These are phyloP conservation scores for Micrastur ruficollis DNA, from an alignment of 2,797 vertebrate species.

Conservation along the genomic window DNA sequence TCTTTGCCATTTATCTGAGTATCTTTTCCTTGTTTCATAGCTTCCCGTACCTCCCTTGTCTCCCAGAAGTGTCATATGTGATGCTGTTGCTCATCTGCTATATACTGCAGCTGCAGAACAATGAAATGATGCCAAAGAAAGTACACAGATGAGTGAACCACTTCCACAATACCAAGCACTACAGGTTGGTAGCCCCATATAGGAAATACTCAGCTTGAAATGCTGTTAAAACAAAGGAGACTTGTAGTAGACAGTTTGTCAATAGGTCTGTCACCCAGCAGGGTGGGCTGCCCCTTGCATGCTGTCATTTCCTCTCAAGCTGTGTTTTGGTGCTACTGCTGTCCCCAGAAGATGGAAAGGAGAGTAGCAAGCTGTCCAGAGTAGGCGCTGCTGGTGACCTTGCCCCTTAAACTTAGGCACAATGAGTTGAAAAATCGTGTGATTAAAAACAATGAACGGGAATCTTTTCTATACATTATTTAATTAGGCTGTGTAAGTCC, in stretches of 20 bases:
- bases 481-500: background rate
- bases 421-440: background rate
- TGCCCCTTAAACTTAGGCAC: background rate
- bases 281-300: background rate
- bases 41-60: background rate
- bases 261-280: background rate
- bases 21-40: background rate
- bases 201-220: background rate
- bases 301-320: background rate
- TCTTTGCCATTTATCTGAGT: background rate
- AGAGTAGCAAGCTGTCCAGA: background rate
- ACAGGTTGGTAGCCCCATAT: background rate
- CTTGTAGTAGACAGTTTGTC: rapidly evolving
- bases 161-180: background rate
- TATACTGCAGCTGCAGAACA: background rate
- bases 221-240: background rate
- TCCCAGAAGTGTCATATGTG: background rate
- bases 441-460: background rate
- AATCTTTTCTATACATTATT: background rate
- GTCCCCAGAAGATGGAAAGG: background rate
- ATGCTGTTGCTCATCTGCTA: background rate
- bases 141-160: background rate
- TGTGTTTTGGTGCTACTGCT: background rate
- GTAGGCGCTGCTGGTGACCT: background rate
- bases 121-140: background rate